Evolutionary conservation across 2,113 vertebrate species (phyloP), one percentile per base, ranked within the genome.

Genomic region (Muntiacus muntjak): DNA sequence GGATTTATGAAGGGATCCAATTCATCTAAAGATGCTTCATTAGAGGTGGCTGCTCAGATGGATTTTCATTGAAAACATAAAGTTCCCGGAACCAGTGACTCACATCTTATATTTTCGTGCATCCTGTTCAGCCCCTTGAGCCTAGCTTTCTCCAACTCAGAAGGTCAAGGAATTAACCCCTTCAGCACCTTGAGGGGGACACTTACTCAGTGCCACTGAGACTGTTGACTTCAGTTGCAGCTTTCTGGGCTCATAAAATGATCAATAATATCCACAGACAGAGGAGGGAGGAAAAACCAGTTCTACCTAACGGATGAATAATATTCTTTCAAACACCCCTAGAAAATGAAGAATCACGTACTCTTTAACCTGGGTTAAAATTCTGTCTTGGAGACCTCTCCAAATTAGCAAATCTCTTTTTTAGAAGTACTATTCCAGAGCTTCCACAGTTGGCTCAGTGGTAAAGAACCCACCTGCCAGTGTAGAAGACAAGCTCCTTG

Each of bases 1-100:
- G 78, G 90, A 95, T 93, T 97, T 91, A 93, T 74, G 87, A 96
- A 87, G 81, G 23, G 45, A 94, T 83, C 26, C 85, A 96, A 45
- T 87, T 97, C 97, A 97, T 96, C 90, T 78, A 52, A 96, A 95
- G 96, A 96, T 95, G 92, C 36, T 88, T 91, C 57, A 79, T 45
- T 89, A 67, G 93, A 40, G 0, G 57, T 92, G 57, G 91, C 87
- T 95, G 60, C 23, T 91, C 60, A 21, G 67, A 55, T 30, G 50
- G 43, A 26, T 78, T 55, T 95, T 92, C 52, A 12, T 15, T 0
- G 8, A 62, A 45, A 98, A 89, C 26, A 62, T 86, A 47, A 84
- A 43, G 26, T 96, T 97, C 96, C 64, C 54, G 88, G 96, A 97
- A 97, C 76, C 55, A 57, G 15, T 87, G 57, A 94, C 90, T 97